phyloP scores from a whole-genome alignment of 1,140 invertebrate genomes.

The Orius laevigatus region DNA sequence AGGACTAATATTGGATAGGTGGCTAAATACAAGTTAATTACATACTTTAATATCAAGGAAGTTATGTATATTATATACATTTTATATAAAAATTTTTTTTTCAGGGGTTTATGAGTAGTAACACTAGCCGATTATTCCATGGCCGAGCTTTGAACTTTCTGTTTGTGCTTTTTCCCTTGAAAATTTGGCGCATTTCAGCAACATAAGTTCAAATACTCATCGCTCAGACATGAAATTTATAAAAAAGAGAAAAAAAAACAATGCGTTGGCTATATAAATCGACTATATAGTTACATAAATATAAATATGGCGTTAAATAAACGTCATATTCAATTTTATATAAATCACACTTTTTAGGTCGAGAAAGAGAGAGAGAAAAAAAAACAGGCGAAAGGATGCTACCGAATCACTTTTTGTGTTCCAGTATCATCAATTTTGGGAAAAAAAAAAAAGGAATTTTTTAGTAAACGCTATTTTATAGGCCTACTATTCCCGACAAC shows the following conservation, averaged over 20 bases:
- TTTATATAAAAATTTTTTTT: not conserved
- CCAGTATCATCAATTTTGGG: not conserved
- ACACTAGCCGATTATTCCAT: no score
- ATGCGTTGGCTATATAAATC: not conserved
- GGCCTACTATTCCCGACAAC: constrained; percentile 10
- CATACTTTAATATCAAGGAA: not conserved
- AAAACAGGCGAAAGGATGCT: not conserved
- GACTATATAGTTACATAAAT: not conserved
- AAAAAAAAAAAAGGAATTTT: not conserved
- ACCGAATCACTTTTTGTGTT: not conserved
- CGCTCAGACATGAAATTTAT: not conserved
- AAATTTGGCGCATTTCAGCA: no score
- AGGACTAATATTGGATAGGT: no score
- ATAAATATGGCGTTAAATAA: not conserved
- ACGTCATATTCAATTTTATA: no score
- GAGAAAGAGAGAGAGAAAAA: not conserved
- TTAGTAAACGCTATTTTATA: constrained; percentile 9
- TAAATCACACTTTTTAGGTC: no score
- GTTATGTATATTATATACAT: not conserved
- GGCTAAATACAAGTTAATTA: no score
- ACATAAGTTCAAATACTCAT: not conserved
- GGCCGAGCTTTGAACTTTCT: no score
- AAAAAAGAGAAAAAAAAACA: not conserved
- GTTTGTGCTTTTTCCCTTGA: no score
- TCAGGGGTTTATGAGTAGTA: not conserved